Evolutionary conservation across 2,888 invertebrate species (phyloP).

Genomic region (Spilosoma lubricipeda): DNA sequence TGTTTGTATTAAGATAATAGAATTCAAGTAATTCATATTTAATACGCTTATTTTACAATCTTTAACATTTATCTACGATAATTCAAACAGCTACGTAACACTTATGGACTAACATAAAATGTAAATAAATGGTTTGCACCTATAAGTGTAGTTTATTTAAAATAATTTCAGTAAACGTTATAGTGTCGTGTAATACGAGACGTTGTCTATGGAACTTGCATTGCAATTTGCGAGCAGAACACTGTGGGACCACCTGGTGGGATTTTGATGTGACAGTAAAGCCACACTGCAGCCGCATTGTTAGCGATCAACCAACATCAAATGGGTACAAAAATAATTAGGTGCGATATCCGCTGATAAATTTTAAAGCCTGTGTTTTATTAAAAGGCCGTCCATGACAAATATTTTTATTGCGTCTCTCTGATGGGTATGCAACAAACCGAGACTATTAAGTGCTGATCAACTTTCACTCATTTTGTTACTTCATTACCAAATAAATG

Average conservation of each 20-base stretch:
- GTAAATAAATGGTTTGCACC: background rate
- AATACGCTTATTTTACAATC: background rate
- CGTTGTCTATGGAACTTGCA: constrained; percentile 31
- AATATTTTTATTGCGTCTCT: background rate
- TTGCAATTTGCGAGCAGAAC: constrained; percentile 19
- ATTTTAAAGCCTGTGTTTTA: background rate
- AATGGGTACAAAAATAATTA: background rate
- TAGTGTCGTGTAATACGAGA: constrained; percentile 42
- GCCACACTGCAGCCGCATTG: constrained; percentile 20
- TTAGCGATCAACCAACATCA: background rate
- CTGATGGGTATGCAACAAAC: background rate
- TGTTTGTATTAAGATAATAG: background rate
- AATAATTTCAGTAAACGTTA: constrained; percentile 39
- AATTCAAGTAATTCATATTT: background rate
- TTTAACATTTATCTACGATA: background rate
- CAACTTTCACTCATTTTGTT: background rate
- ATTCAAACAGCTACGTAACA: background rate
- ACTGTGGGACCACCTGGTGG: constrained; percentile 43
- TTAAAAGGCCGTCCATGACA: background rate
- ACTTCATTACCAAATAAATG: background rate
- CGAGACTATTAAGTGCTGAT: background rate
- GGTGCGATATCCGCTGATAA: background rate
- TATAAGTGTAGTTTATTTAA: constrained; percentile 21
- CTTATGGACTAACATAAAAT: background rate
- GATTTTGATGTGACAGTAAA: constrained; percentile 34